Evolutionary conservation across 2,888 invertebrate genomes (phyloP), one percentile per base, ranked within the genome.

Genomic region (Scaptomyza parva): DNA sequence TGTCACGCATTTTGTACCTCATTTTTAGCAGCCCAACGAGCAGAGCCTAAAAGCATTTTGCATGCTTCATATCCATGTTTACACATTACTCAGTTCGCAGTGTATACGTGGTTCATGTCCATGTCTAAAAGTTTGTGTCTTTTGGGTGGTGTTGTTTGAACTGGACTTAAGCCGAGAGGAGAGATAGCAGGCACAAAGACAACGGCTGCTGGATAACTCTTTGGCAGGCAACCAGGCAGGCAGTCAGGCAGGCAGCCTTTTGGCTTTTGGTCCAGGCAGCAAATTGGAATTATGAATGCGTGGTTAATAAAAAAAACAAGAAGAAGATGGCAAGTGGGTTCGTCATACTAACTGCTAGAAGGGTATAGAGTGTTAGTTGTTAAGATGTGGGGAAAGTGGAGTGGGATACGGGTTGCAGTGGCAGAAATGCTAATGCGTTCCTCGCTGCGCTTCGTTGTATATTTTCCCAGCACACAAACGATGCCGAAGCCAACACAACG

Each of bases 251-350:
- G 28, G 28, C 30, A 30, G 30, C 41, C 54, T 45, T 53, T 47
- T 28, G 61, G 61, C 63, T 35, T 35, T 35, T 62, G 66, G 62
- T 47, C 50, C 55, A 69, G 85, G 86, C 81, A 84, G 89, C 87
- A 88, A 88, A 88, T 89, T 88, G 88, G 86, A 88, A 89, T 89
- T 89, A 89, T 89, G 89, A 82, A 81, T 82, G 86, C 86, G 82
- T 83, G 87, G 87, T 82, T 87, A 86, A 83, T 84, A 85, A 85
- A 85, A 78, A 65, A 79, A 85, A 76, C 4, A 7, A n/a, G 60
- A 65, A 61, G 58, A 67, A 62, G 67, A 68, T 61, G 75, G 67
- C 75, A 64, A 62, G 68, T 78, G 82, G 73, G 72, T 73, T 77
- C 78, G 80, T 79, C 84, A 87, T 78, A 86, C 86, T 69, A 82